Evolutionary conservation across 2,888 invertebrate genomes (phyloP).

Genomic region (Drosophila siamana): DNA sequence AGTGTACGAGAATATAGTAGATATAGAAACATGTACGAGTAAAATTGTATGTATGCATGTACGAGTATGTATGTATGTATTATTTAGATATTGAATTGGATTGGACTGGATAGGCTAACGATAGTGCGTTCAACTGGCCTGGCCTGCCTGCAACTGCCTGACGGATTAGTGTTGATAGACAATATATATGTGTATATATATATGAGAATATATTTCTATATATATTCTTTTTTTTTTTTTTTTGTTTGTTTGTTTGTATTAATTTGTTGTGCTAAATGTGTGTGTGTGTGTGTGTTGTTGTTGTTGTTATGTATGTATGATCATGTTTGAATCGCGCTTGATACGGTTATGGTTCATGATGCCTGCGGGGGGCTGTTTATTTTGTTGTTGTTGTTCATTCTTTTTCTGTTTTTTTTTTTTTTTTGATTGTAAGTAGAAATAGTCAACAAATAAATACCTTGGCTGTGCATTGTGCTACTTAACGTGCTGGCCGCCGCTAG

Average conservation of each 20-base stretch:
- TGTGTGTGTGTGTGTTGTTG: constrained; percentile 1
- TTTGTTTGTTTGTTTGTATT: neutral
- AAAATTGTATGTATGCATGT: constrained; percentile 17
- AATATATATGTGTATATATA: neutral
- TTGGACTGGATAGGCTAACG: constrained; percentile 21
- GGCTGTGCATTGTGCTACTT: constrained; percentile 83
- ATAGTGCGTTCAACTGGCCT: constrained; percentile 30
- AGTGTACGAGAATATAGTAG: constrained; percentile 1
- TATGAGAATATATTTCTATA: neutral
- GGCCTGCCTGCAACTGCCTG: constrained; percentile 51
- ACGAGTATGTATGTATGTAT: constrained; percentile 11
- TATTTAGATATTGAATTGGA: constrained; percentile 10
- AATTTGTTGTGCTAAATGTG: constrained; percentile 10
- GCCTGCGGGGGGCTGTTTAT: constrained; percentile 22
- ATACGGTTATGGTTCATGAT: constrained; percentile 34
- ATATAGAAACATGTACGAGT: constrained; percentile 1
- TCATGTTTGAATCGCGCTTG: constrained; percentile 35
- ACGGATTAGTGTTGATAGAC: constrained; percentile 27
- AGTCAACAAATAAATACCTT: constrained; percentile 85
- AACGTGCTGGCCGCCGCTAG: constrained; percentile 84
- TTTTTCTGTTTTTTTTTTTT: neutral
- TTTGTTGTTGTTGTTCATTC: neutral
- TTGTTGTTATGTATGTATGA: constrained; percentile 21
- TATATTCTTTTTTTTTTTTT: constrained; percentile 1
- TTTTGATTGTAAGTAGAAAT: constrained; percentile 40